Conservation (phyloP, 2,888 invertebrate genomes). For the Lissonota sp. region DNA sequence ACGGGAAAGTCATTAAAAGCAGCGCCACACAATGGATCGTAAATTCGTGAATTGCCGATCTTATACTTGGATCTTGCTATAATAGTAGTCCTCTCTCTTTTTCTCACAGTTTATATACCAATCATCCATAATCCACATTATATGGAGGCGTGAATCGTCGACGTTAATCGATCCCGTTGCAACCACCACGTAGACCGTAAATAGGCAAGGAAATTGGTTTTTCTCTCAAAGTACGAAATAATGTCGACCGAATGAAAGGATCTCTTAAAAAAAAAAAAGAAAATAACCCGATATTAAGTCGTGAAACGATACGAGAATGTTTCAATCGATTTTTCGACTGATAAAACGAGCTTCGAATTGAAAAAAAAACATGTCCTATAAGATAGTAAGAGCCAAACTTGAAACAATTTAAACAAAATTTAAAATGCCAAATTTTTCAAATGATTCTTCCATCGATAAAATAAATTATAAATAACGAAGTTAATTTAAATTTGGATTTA, state of each 20-base stretch:
- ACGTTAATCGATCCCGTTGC: conserved; percentile 29
- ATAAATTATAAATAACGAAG: too few relatives aligned
- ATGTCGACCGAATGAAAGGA: conserved; percentile 6
- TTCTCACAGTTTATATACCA: neutral
- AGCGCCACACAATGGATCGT: conserved; percentile 37
- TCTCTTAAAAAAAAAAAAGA: neutral
- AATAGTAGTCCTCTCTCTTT: neutral
- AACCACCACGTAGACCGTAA: conserved; percentile 25
- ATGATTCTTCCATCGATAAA: too few relatives aligned
- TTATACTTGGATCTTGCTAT: conserved; percentile 21
- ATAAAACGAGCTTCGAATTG: neutral
- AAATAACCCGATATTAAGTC: neutral
- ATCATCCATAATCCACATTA: too few relatives aligned
- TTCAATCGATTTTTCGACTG: neutral
- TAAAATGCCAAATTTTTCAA: neutral
- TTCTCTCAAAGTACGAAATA: conserved; percentile 21
- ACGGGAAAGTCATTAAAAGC: neutral
- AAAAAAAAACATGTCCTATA: too few relatives aligned
- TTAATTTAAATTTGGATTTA: too few relatives aligned
- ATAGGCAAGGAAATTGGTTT: neutral
- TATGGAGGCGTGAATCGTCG: conserved; percentile 3
- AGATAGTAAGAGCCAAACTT: neutral
- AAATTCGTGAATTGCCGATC: conserved; percentile 39
- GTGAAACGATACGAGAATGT: neutral
- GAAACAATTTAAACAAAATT: neutral